A percentile compares a stretch with the other conserved stretches of the same genome.
Conservation (phyloP, 2,888 invertebrate genomes). For the Clivina fossor region DNA sequence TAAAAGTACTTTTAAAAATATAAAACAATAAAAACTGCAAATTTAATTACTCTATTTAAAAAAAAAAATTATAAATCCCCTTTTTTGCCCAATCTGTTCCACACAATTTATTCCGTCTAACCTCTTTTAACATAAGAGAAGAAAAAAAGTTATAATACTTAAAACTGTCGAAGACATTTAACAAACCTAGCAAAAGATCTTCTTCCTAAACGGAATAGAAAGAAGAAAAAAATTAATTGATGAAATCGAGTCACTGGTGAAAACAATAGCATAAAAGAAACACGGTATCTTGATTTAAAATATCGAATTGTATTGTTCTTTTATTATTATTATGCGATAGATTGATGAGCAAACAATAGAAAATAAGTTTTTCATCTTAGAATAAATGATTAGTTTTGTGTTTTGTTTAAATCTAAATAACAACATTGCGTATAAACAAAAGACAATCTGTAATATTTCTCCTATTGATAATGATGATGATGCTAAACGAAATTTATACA, state of each 20-base stretch:
- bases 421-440: too few species aligned
- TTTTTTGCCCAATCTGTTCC: not conserved
- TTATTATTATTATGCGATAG: conserved; percentile 5
- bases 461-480: too few species aligned
- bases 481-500: too few species aligned
- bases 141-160: not conserved
- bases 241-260: conserved; percentile 12
- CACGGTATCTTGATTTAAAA: conserved; percentile 14
- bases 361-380: not conserved
- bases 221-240: conserved; percentile 13
- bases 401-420: too few species aligned
- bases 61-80: too few species aligned
- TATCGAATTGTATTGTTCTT: conserved; percentile 9
- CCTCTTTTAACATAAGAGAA: not conserved
- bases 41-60: too few species aligned
- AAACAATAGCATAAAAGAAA: conserved; percentile 15
- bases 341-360: not conserved
- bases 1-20: too few species aligned
- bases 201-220: conserved; percentile 12
- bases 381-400: conserved; percentile 4
- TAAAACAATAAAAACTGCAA: too few species aligned
- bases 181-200: too few species aligned
- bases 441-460: too few species aligned
- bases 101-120: not conserved
- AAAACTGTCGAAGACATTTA: too few species aligned